Percentiles rank a stretch among this genome's conserved stretches.
phyloP scores from a whole-genome alignment of 2,113 vertebrate genomes.

The Balaeniceps rex region DNA sequence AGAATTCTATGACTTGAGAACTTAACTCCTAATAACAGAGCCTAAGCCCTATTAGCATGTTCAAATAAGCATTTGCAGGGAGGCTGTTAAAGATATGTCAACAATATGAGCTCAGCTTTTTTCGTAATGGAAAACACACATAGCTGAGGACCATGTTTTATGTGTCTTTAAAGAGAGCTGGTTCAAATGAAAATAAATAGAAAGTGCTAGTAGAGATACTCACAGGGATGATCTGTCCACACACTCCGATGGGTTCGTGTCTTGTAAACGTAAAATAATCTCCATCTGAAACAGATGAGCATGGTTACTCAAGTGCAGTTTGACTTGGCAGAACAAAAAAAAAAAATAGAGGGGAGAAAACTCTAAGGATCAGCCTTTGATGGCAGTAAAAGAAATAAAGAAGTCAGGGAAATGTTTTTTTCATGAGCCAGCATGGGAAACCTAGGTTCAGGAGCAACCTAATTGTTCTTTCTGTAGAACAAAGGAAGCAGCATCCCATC shows the following conservation, averaged over 20 bases:
- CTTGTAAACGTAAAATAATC: constrained; percentile 98
- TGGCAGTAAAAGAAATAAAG: constrained; percentile 63
- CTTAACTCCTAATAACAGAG: constrained; percentile 71
- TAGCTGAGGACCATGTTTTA: constrained; percentile 65
- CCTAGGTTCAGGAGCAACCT: constrained; percentile 11
- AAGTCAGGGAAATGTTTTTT: constrained; percentile 33
- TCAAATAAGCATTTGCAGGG: constrained; percentile 82
- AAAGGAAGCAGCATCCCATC: not conserved
- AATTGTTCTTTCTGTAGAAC: constrained; percentile 17
- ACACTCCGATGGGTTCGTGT: constrained; percentile 97
- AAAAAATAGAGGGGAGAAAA: not conserved
- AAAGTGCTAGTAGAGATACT: constrained; percentile 75
- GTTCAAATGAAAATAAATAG: constrained; percentile 77
- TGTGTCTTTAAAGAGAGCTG: constrained; percentile 68
- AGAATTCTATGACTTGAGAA: constrained; percentile 73
- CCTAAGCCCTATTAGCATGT: constrained; percentile 76
- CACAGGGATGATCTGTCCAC: constrained; percentile 99
- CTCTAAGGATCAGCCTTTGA: constrained; percentile 49
- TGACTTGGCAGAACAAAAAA: constrained; percentile 39
- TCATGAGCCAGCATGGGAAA: constrained; percentile 39
- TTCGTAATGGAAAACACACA: constrained; percentile 76
- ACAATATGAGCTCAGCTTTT: constrained; percentile 71
- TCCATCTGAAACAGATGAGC: constrained; percentile 87
- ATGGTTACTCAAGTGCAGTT: constrained; percentile 59
- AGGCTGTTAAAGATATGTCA: constrained; percentile 80